Conservation (phyloP, 2,888 invertebrate genomes). For the Drosophila monieri region DNA sequence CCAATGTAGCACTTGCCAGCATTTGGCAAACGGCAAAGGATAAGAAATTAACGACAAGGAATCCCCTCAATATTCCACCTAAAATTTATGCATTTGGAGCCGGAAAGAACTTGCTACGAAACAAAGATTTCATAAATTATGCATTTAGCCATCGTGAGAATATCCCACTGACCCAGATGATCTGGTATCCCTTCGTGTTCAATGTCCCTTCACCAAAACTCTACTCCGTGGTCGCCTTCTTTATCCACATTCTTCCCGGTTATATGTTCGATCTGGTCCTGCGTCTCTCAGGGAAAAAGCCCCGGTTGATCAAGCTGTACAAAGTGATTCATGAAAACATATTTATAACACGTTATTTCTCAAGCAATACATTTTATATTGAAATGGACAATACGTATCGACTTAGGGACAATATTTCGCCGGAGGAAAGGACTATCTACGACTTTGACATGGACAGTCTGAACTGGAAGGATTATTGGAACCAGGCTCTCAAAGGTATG, state of each 20-base stretch:
- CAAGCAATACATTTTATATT: constrained; percentile 87
- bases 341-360: constrained; percentile 89
- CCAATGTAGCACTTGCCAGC: constrained; percentile 83
- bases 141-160: constrained; percentile 83
- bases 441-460: constrained; percentile 89
- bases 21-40: constrained; percentile 83
- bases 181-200: constrained; percentile 88
- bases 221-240: constrained; percentile 84
- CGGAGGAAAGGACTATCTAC: constrained; percentile 86
- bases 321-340: constrained; percentile 91
- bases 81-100: constrained; percentile 92
- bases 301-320: constrained; percentile 88
- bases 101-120: constrained; percentile 86
- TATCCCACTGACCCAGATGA: constrained; percentile 87
- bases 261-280: constrained; percentile 85
- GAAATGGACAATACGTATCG: constrained; percentile 86
- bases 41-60: neutral
- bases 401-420: constrained; percentile 83
- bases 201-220: constrained; percentile 82
- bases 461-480: constrained; percentile 86
- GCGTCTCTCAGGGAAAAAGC: constrained; percentile 58
- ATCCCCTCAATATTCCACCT: constrained; percentile 16
- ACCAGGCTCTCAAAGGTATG: constrained; percentile 23
- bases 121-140: constrained; percentile 88
- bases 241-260: constrained; percentile 88